Base-by-base conservation (phyloP, 1,140 invertebrate genomes). In the Drosophila prosaltans region DNA sequence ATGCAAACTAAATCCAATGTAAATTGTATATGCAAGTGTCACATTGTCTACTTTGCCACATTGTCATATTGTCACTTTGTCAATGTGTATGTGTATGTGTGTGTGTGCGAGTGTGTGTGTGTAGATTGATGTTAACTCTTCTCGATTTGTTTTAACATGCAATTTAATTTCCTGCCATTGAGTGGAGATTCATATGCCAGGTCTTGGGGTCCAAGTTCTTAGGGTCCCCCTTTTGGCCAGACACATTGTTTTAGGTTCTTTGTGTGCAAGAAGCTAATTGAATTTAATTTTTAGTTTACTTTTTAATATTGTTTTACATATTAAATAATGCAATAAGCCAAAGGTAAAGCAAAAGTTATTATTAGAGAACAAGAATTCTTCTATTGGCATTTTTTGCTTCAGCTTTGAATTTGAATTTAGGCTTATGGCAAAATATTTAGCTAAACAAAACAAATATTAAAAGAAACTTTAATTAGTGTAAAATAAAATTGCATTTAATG, bases 81-180 rank as follows among this genome's bases (percentile, higher is more conserved):
- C 26, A 26, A 54, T 43, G 43, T 28, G 30, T n/a, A 28, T 62
- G 43, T 16, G 51, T 61, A 51, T 54, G 65, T 60, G 16, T 60
- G 36, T 28, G 36, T 26, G 10, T 51, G 11, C 9, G 26, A 26
- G 26, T 28, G 48, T 24, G 30, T 43, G 8, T 48, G 11, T 48
- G 10, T 21, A 48, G 10, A n/a, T 16, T 51, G 45, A 30, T 30
- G 28, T 2, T 30, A 30, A 30, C 66, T 71, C 43, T 40, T n/a
- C 5, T 64, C 59, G 36, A 51, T 43, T 63, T 58, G 63, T 84
- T 84, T 70, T 78, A 48, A 69, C 67, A 68, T 78, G 63, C 61
- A 81, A 85, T 81, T 69, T 85, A 86, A 85, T 85, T 85, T 85
- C 82, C 82, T 86, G 69, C 48, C 48, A 65, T 67, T 76, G 69